phyloP scores from a whole-genome alignment of 2,797 vertebrate genomes.

The Tympanoctomys barrerae region DNA sequence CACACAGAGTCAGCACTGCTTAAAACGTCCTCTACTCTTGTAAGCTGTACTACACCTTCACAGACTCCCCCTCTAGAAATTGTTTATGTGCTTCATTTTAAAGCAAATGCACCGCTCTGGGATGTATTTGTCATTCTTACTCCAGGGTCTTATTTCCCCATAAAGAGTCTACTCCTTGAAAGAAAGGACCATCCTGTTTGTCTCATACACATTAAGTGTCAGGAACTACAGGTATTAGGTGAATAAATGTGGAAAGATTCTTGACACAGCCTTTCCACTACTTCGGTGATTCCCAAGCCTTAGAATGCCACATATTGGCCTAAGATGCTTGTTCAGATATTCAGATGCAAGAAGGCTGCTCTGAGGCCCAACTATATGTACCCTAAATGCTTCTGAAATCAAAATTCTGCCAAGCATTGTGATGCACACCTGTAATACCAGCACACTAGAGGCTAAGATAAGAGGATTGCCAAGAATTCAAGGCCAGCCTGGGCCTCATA shows the following conservation, averaged over 20 bases:
- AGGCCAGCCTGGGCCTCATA: neutral
- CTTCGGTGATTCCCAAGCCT: neutral
- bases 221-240: neutral
- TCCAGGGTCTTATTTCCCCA: neutral
- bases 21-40: neutral
- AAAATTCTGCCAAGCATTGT: neutral
- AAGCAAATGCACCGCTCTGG: neutral
- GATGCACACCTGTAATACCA: neutral
- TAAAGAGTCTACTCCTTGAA: neutral
- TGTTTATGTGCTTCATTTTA: conserved; percentile 1
- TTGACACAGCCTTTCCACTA: neutral
- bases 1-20: neutral
- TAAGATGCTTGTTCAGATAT: neutral
- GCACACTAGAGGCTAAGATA: neutral
- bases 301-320: neutral
- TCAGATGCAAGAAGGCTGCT: neutral
- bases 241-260: neutral
- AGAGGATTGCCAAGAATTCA: neutral
- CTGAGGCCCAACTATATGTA: neutral
- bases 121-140: neutral
- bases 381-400: conserved; percentile 31
- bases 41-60: neutral
- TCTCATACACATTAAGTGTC: neutral
- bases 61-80: neutral
- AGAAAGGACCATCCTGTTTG: neutral